These are phyloP conservation scores for Nematostella vectensis DNA, from an alignment of 92 coral and sea anemone species.

Conservation along the genomic window DNA sequence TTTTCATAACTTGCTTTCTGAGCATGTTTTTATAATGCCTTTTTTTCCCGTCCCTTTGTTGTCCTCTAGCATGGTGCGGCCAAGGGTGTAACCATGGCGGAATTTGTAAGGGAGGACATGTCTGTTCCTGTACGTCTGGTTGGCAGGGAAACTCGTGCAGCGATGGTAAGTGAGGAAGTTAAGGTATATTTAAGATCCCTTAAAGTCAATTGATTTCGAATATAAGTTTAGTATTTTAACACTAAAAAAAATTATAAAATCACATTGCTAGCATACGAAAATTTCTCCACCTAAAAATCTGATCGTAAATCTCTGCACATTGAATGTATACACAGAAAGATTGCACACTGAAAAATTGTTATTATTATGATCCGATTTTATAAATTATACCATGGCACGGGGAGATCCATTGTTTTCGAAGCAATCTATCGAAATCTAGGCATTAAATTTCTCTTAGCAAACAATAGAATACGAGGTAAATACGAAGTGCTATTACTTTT, in stretches of 20 bases:
- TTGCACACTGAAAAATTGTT: too few species aligned
- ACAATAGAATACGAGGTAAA: background rate
- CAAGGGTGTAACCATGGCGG: conserved; percentile 12
- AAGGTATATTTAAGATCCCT: too few species aligned
- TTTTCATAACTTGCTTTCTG: background rate
- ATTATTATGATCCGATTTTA: too few species aligned
- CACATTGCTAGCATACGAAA: too few species aligned
- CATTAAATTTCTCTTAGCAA: background rate
- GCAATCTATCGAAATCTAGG: background rate
- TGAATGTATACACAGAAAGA: background rate
- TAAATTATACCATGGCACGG: too few species aligned
- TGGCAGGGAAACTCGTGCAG: conserved; percentile 19
- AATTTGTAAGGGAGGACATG: conserved; percentile 9
- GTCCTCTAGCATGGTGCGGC: conserved; percentile 11
- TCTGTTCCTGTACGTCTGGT: conserved; percentile 6
- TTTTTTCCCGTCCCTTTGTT: background rate
- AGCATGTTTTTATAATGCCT: background rate
- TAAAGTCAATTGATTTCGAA: too few species aligned
- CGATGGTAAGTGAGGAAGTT: too few species aligned
- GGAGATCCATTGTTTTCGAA: too few species aligned
- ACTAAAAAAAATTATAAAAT: too few species aligned
- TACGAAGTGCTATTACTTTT: background rate
- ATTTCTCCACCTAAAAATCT: too few species aligned
- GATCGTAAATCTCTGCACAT: background rate
- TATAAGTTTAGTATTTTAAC: too few species aligned